Evolutionary conservation across 2,888 invertebrate species (phyloP), one percentile per base, ranked within the genome.

Genomic region (Drosophila nigricruria): DNA sequence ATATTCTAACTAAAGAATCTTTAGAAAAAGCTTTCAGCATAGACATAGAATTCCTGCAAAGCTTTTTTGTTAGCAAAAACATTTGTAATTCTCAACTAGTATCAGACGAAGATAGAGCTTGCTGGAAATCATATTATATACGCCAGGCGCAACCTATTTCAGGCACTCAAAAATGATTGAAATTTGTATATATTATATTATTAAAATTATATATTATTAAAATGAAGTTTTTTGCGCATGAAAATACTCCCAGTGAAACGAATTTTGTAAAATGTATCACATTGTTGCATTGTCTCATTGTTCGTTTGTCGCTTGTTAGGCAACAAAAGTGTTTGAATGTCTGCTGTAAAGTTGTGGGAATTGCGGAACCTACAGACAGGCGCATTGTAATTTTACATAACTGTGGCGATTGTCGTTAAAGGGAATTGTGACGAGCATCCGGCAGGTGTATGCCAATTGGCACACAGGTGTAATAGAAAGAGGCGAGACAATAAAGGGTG

Each of bases 361-460:
- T 56, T 53, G 30, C 36, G 50, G 20, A 50, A 59, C 6, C 49
- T 25, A 5, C 25, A 14, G 8, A 25, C 42, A 23, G 23, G 8
- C 18, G 16, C 68, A 12, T 60, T 77, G 42, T 68, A 9, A 23
- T 49, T 30, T 60, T 32, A 30, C 53, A 60, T 69, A 69, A 47
- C 43, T 42, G 68, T 1, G 43, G 16, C 43, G 43, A 16, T 43
- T 43, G 23, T 8, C 16, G 43, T 43, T 25, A 23, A 16, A 25
- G 43, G 16, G 43, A 25, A 43, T 43, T 43, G 43, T 42, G 43
- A 9, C 12, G 82, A 65, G 45, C 43, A 64, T 69, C 82, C 72
- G 45, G 65, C 82, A 66, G 85, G 82, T 72, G 82, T 80, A 18
- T 81, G 76, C 40, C 50, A 25, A 43, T 25, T 43, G 57, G 49